Conservation (phyloP, 2,888 invertebrate genomes). For the Plemyria rubiginata region DNA sequence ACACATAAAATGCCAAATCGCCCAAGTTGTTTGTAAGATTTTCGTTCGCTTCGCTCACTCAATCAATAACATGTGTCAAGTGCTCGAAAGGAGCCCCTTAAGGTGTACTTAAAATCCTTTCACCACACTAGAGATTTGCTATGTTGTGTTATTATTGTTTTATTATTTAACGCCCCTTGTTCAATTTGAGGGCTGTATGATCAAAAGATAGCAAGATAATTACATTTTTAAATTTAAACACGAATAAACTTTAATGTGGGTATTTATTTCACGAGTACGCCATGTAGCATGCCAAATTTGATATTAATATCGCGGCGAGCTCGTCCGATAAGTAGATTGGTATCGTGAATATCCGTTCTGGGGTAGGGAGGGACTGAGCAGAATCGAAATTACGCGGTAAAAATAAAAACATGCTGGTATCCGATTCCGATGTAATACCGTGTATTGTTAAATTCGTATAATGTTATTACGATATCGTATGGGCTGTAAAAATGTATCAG, state of each 20-base stretch:
- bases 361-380: constrained; percentile 42
- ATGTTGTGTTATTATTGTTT: not conserved
- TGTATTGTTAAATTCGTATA: constrained; percentile 53
- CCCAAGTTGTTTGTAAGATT: too few species aligned
- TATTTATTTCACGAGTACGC: constrained; percentile 32
- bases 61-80: too few species aligned
- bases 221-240: constrained; percentile 1
- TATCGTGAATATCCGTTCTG: constrained; percentile 59
- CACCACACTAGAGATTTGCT: too few species aligned
- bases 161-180: not conserved
- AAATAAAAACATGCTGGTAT: constrained; percentile 52
- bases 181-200: not conserved
- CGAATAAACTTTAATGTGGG: constrained; percentile 6
- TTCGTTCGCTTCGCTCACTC: too few species aligned
- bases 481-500: constrained; percentile 38
- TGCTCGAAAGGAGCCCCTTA: too few species aligned
- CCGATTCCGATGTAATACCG: constrained; percentile 54
- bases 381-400: constrained; percentile 48
- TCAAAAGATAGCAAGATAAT: not conserved
- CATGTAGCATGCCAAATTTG: constrained; percentile 56
- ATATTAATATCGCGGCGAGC: constrained; percentile 64
- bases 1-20: too few species aligned
- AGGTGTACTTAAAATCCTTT: too few species aligned
- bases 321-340: constrained; percentile 67
- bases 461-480: constrained; percentile 45